Conservation (phyloP, 2,797 vertebrate species). For the Sarcophilus harrisii region DNA sequence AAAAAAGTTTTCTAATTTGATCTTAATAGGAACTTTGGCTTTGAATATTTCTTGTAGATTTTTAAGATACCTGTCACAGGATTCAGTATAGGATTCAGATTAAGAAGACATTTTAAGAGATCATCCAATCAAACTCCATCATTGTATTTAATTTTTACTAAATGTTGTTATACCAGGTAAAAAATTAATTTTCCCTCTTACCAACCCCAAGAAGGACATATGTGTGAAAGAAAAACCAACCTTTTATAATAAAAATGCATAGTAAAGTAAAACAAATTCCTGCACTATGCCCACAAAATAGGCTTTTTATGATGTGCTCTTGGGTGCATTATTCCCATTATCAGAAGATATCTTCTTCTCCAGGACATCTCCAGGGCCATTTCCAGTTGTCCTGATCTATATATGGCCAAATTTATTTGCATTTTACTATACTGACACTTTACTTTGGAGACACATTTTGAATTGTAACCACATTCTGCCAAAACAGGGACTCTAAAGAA, state of each 20-base stretch:
- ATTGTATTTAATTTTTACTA: background rate
- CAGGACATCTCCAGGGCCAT: too few species aligned
- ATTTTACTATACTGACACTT: too few species aligned
- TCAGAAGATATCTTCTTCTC: background rate
- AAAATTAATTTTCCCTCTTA: background rate
- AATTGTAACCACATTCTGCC: too few species aligned
- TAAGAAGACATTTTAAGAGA: too few species aligned
- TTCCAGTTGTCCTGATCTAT: too few species aligned
- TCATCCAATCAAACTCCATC: background rate
- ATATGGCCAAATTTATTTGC: too few species aligned
- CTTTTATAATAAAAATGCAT: background rate
- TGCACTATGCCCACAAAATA: background rate
- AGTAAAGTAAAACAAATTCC: background rate
- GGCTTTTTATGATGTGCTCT: background rate
- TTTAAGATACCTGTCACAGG: background rate
- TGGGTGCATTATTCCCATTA: background rate
- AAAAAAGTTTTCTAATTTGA: background rate
- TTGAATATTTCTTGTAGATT: background rate
- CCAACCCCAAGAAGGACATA: background rate
- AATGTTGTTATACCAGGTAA: too few species aligned
- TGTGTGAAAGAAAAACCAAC: background rate
- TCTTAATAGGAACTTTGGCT: too few species aligned
- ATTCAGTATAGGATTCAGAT: background rate
- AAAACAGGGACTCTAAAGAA: too few species aligned
- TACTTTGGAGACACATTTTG: too few species aligned